phyloP scores from a whole-genome alignment of 2,888 invertebrate genomes.

The Tetragonisca angustula region DNA sequence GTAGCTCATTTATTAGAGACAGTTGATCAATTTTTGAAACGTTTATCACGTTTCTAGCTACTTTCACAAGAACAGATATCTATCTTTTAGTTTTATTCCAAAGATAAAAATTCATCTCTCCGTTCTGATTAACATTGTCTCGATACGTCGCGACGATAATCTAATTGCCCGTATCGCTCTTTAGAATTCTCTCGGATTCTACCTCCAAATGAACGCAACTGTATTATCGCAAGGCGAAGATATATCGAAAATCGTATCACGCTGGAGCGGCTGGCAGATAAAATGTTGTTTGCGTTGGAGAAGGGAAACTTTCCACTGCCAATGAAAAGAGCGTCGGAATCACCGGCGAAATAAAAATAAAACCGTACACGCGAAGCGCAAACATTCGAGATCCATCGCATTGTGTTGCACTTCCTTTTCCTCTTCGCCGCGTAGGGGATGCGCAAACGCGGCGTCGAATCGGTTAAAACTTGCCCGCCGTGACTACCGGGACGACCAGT shows the following conservation, averaged over 20 bases:
- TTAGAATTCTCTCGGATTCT: neutral
- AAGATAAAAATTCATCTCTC: neutral
- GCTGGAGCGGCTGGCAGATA: neutral
- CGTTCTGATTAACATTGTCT: neutral
- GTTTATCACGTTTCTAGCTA: neutral
- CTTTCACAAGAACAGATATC: too few relatives aligned
- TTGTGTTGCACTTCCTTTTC: neutral
- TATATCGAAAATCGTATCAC: neutral
- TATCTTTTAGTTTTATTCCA: too few relatives aligned
- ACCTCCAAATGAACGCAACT: neutral
- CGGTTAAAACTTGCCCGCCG: neutral
- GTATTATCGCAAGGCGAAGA: neutral
- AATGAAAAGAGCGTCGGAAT: neutral
- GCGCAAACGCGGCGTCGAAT: neutral
- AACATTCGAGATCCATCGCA: neutral
- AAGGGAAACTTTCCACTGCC: neutral
- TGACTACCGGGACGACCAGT: conserved; percentile 23
- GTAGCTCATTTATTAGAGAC: neutral
- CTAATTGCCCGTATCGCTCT: neutral
- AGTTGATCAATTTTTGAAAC: neutral
- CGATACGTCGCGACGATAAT: neutral
- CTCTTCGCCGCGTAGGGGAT: neutral
- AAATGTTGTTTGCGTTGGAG: neutral
- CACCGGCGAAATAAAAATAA: neutral
- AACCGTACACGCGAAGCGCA: too few relatives aligned